phyloP scores from a whole-genome alignment of 2,888 invertebrate genomes.

The Pediacus dermestoides region DNA sequence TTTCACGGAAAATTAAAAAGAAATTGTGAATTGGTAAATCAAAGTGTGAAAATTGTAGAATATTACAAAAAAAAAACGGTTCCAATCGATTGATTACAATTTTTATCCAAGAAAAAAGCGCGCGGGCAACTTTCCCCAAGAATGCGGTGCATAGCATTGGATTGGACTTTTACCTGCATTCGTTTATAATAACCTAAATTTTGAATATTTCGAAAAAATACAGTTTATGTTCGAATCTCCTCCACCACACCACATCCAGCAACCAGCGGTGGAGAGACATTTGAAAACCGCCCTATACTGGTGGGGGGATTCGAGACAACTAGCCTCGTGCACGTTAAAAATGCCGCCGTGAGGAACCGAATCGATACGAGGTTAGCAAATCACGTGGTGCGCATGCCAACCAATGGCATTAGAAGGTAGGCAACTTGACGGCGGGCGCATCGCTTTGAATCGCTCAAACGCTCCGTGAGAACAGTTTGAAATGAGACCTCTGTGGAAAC shows the following conservation, averaged over 20 bases:
- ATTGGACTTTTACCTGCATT: slow-evolving; percentile 6
- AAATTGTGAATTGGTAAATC: slow-evolving; percentile 25
- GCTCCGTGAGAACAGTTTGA: slow-evolving; percentile 42
- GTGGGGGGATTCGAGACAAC: slow-evolving; percentile 33
- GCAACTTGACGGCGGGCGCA: slow-evolving; percentile 41
- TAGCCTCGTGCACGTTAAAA: slow-evolving; percentile 63
- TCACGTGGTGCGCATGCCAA: slow-evolving; percentile 57
- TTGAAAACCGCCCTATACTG: slow-evolving; percentile 32
- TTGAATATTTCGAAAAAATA: slow-evolving; percentile 24
- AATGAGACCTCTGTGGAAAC: slow-evolving; percentile 43
- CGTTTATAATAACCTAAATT: slow-evolving; percentile 34
- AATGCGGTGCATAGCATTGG: slow-evolving; percentile 11
- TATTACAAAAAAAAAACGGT: slow-evolving; percentile 22
- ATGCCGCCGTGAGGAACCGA: slow-evolving; percentile 77
- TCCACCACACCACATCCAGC: slow-evolving; percentile 20
- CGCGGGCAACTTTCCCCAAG: slow-evolving; percentile 29
- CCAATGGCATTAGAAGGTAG: slow-evolving; percentile 44
- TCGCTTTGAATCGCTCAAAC: no score
- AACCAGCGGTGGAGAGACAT: slow-evolving; percentile 17
- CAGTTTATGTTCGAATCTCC: no score
- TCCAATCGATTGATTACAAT: slow-evolving; percentile 21
- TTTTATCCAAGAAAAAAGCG: no score
- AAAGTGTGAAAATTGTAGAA: slow-evolving; percentile 16
- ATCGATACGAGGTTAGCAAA: slow-evolving; percentile 64
- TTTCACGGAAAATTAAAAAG: slow-evolving; percentile 25